Evolutionary conservation across 2,797 vertebrate species (phyloP), one percentile per base, ranked within the genome.

Genomic region (Pterois miles): DNA sequence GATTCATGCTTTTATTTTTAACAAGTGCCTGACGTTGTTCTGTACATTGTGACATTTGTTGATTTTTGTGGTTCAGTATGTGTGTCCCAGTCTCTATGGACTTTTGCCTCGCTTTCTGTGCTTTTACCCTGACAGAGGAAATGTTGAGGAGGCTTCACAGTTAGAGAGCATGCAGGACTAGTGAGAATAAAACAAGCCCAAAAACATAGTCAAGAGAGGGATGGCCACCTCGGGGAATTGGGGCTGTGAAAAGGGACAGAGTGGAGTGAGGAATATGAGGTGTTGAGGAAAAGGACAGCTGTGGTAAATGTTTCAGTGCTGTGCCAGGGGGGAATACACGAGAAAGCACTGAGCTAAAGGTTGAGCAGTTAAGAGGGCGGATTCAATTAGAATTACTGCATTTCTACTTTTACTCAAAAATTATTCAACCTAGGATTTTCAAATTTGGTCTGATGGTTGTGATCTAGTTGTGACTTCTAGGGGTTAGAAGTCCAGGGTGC

Each of bases 291-390:
- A 29, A 50, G 56, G 76, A 84, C 82, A 87, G 74, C 80, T 74
- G 80, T 80, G 68, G 74, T 86, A 81, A 90, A 84, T 80, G 87
- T 90, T 85, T 89, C 57, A 84, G 62, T 57, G 59, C 67, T 40
- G 76, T 14, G 71, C 62, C 80, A 27, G 36, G 3, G 69, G 56
- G 80, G 59, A 68, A 73, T 50, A 76, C 80, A 84, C 9, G 48
- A 65, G 65, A 86, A 89, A 77, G 67, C 81, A 78, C 74, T 66
- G 76, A 40, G 79, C 14, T 33, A 33, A 74, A 74, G 59, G 75
- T 22, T 70, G 56, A 60, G 70, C 65, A 22, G 56, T 86, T 74
- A 68, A 70, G 16, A 56, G n/a, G 8, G 23, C 14, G 57, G 11
- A 68, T 76, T 79, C 13, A 75, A 50, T 78, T 43, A 52, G 12